Evolutionary conservation across 2,797 vertebrate species (phyloP).

Genomic region (Etheostoma perlongum): DNA sequence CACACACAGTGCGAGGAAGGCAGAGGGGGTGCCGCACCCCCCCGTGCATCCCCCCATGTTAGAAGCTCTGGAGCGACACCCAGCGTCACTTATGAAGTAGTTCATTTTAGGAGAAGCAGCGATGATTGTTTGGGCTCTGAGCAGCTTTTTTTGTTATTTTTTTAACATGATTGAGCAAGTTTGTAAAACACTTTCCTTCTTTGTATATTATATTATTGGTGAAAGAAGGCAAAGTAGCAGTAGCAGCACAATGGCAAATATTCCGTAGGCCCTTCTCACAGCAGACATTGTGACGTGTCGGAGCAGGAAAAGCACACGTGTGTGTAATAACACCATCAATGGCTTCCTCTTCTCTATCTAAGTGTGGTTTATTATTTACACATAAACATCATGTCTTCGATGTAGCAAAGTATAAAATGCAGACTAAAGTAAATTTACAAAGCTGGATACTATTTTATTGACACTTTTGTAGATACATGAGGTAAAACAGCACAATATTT

Average conservation of each 20-base stretch:
- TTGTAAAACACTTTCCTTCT: not conserved
- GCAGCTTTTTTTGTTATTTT: not conserved
- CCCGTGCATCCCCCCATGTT: too few relatives aligned
- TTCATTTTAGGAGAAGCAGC: not conserved
- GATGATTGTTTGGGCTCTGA: not conserved
- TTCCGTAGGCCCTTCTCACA: not conserved
- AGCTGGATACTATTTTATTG: not conserved
- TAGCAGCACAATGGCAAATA: too few relatives aligned
- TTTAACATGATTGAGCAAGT: not conserved
- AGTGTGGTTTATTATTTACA: not conserved
- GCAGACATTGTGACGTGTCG: not conserved
- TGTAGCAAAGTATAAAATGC: not conserved
- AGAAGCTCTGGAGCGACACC: constrained; percentile 83
- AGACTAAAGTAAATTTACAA: constrained; percentile 10
- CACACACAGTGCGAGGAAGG: constrained; percentile 58
- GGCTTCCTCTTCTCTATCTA: not conserved
- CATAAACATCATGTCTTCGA: not conserved
- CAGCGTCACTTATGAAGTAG: constrained; percentile 52
- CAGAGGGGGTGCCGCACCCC: constrained; percentile 41
- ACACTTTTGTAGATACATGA: constrained; percentile 9
- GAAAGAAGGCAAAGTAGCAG: not conserved
- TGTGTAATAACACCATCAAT: not conserved
- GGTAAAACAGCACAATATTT: not conserved
- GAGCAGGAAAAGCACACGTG: not conserved
- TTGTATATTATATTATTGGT: not conserved